Evolutionary conservation across 1,140 invertebrate genomes (phyloP).

Genomic region (Mya arenaria): DNA sequence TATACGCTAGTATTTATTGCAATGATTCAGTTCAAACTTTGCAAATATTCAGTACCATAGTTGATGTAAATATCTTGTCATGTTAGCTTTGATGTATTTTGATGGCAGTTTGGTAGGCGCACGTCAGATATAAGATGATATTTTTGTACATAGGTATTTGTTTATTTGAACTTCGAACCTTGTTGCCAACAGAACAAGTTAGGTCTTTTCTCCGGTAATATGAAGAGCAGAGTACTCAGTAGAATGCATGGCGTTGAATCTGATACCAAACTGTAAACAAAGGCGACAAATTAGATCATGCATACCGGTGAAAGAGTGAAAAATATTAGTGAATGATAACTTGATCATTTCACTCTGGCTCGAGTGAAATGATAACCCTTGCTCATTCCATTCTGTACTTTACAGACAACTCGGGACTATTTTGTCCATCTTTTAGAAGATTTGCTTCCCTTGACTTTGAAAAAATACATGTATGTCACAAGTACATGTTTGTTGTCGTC

Average conservation of each 20-base stretch:
- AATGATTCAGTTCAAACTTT: background rate
- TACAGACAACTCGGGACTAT: too few relatives aligned
- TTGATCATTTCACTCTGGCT: too few relatives aligned
- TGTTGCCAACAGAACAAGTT: constrained; percentile 9
- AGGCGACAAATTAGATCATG: too few relatives aligned
- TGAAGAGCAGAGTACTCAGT: constrained; percentile 5
- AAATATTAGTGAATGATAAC: too few relatives aligned
- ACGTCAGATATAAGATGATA: background rate
- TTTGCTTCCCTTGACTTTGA: too few relatives aligned
- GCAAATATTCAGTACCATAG: background rate
- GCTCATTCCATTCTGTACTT: too few relatives aligned
- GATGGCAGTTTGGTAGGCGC: background rate
- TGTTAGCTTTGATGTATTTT: background rate
- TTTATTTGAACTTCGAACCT: too few relatives aligned
- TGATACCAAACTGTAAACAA: too few relatives aligned
- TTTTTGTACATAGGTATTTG: too few relatives aligned
- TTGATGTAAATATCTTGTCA: background rate
- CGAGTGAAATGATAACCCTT: too few relatives aligned
- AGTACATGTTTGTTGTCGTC: too few relatives aligned
- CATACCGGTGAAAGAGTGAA: background rate
- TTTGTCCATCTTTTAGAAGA: background rate
- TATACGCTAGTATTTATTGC: background rate
- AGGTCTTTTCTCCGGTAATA: constrained; percentile 2
- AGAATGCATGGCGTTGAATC: constrained; percentile 27
- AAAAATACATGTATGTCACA: too few relatives aligned